Percentiles rank a stretch among this genome's conserved stretches.
These are phyloP conservation scores for Limnephilus rhombicus DNA, from an alignment of 2,888 invertebrate species.

Conservation along the genomic window DNA sequence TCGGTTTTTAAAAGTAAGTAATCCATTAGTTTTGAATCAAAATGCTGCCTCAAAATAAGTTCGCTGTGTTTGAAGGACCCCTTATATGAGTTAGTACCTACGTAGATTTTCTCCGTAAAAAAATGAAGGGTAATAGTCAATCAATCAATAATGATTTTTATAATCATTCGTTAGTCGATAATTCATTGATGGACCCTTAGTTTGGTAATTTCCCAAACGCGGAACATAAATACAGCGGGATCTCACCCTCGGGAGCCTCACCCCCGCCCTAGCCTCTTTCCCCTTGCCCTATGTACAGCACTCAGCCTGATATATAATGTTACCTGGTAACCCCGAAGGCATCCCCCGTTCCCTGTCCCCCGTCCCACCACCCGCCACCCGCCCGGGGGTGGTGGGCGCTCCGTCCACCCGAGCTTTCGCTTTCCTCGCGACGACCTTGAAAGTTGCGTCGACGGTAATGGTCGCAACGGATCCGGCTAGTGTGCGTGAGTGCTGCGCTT, in stretches of 20 bases:
- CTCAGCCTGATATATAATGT: slow-evolving; percentile 64
- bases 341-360: slow-evolving; percentile 22
- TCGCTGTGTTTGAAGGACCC: not conserved
- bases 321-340: slow-evolving; percentile 66
- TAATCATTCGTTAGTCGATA: not conserved
- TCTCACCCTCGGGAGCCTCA: slow-evolving; percentile 40
- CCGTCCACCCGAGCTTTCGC: slow-evolving; percentile 67
- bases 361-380: slow-evolving; percentile 48
- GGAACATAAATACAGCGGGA: slow-evolving; percentile 54
- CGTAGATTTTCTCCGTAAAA: not conserved
- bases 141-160: not conserved
- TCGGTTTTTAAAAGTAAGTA: too few relatives aligned
- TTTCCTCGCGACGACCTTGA: slow-evolving; percentile 75
- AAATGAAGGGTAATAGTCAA: not conserved
- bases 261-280: not conserved
- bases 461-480: slow-evolving; percentile 69
- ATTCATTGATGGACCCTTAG: not conserved
- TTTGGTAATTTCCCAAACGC: slow-evolving; percentile 45
- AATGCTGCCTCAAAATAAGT: too few relatives aligned
- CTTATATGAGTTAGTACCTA: not conserved
- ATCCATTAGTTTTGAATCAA: too few relatives aligned
- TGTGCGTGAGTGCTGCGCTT: slow-evolving; percentile 57
- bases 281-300: slow-evolving; percentile 46
- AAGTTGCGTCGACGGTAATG: slow-evolving; percentile 70
- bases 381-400: slow-evolving; percentile 37